Percentiles rank a stretch among this genome's conserved stretches.
These are phyloP conservation scores for Catajapyx aquilonaris DNA, from an alignment of 1,140 invertebrate genomes.

Conservation along the genomic window DNA sequence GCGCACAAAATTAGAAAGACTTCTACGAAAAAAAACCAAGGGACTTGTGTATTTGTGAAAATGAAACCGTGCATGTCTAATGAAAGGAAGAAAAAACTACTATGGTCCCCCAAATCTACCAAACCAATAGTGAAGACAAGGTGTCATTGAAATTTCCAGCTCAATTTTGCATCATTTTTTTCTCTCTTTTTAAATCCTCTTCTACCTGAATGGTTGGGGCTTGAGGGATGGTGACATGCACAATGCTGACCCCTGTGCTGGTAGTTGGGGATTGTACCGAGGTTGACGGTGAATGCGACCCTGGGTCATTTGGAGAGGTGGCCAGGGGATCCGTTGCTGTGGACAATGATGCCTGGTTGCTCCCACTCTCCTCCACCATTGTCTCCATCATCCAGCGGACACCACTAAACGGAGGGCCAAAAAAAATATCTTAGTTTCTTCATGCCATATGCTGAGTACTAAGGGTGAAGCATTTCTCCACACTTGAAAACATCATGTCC, in stretches of 20 bases:
- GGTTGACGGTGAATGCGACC: slow-evolving; percentile 22
- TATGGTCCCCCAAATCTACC: neutral
- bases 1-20: neutral
- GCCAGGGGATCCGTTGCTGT: slow-evolving; percentile 29
- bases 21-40: neutral
- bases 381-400: no score
- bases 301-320: slow-evolving; percentile 9
- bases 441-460: no score
- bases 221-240: slow-evolving; percentile 53
- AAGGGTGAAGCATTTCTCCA: no score
- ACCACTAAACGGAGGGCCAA: no score
- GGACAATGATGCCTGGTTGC: slow-evolving; percentile 21
- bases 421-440: no score
- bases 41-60: neutral
- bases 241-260: slow-evolving; percentile 45
- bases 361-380: slow-evolving; percentile 70
- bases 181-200: slow-evolving; percentile 20
- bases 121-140: neutral
- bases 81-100: neutral
- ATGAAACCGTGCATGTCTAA: neutral
- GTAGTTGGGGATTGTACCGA: slow-evolving; percentile 26
- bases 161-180: no score
- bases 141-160: slow-evolving; percentile 3
- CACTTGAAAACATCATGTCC: no score
- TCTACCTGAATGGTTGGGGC: slow-evolving; percentile 43